Evolutionary conservation across 2,888 invertebrate species (phyloP), one percentile per base, ranked within the genome.

Genomic region (Acanthococcus lagerstroemiae): DNA sequence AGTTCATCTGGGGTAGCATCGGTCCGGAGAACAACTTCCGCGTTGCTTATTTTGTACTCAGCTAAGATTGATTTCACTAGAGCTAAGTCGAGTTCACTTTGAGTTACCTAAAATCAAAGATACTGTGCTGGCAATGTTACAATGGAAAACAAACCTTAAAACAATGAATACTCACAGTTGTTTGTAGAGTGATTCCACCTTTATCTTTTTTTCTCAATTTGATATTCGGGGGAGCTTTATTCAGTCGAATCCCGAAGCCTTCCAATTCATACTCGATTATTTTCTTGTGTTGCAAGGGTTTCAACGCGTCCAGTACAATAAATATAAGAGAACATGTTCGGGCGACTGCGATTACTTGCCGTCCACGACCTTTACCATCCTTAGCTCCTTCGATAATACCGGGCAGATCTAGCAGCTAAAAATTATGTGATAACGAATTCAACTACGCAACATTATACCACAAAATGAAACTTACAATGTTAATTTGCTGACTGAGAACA

Each of bases 381-480:
- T 99, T 99, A 0, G 99, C 99, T 69, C 99, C 99, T 80, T 99
- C 99, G 72, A 99, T 99, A 76, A 99, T 99, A 79, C 99, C 99
- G 69, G 99, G 99, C 73, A 99, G 83, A 84, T 99, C 99, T 9
- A 99, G 82, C 67, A 99, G 79, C 90, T 97, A 69, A 76, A 70
- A 46, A n/a, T n/a, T n/a, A n/a, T n/a, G n/a, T n/a, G n/a, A n/a
- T n/a, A n/a, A n/a, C 27, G 4, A 65, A 57, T 61, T n/a, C n/a
- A n/a, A n/a, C n/a, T n/a, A n/a, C n/a, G n/a, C n/a, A n/a, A n/a
- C n/a, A n/a, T n/a, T n/a, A n/a, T n/a, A n/a, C n/a, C n/a, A n/a
- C n/a, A n/a, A n/a, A n/a, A n/a, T n/a, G n/a, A n/a, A n/a, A n/a
- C n/a, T n/a, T 55, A 66, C 45, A 69, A 68, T 27, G 37, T 9